Evolutionary conservation across 2,888 invertebrate genomes (phyloP), one percentile per base, ranked within the genome.

Genomic region (Lepeophtheirus nordmannii): DNA sequence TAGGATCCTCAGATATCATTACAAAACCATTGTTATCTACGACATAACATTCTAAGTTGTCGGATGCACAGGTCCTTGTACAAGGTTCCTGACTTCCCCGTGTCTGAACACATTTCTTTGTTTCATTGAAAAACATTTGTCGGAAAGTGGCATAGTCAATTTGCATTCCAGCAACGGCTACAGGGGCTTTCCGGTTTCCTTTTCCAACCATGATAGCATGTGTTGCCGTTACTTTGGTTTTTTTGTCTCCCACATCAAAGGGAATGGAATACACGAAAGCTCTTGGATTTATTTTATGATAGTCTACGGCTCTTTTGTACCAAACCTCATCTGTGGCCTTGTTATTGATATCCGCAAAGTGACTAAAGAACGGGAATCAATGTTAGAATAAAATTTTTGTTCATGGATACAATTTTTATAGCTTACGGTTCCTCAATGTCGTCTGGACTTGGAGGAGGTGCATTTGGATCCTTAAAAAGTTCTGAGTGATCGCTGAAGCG

Each of bases 11-110:
- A 0, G 91, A 91, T 53, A 91, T 83, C 65, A 94, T 85, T 64
- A 94, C 86, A 75, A 91, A 94, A 14, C 93, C 94, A 74, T 90
- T 92, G 76, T 93, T 91, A 74, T 94, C 94, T 67, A 94, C 78
- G 41, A 94, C 85, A 74, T 91, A 94, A 75, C 94, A 94, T 74
- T 92, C 90, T 37, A 91, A 77, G 71, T 88, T 87, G 69, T 87
- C 86, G 11, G 87, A 87, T 17, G 87, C 87, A 72, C 90, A 90
- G 1, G 86, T 89, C 73, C 88, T 87, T 72, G 85, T 85, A 73
- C 89, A 89, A 61, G 81, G 30, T 30, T 38, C 39, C 14, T 60
- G 82, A 17, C 76, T 74, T 46, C 68, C 69, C 37, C 69, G 69
- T 14, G 53, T 46, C 37, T 20, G 17, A 20, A n/a, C 37, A 41